A percentile compares a stretch with the other conserved stretches of the same genome.
Evolutionary conservation across 2,888 invertebrate genomes (phyloP).

Genomic region (Notocelia uddmanniana): DNA sequence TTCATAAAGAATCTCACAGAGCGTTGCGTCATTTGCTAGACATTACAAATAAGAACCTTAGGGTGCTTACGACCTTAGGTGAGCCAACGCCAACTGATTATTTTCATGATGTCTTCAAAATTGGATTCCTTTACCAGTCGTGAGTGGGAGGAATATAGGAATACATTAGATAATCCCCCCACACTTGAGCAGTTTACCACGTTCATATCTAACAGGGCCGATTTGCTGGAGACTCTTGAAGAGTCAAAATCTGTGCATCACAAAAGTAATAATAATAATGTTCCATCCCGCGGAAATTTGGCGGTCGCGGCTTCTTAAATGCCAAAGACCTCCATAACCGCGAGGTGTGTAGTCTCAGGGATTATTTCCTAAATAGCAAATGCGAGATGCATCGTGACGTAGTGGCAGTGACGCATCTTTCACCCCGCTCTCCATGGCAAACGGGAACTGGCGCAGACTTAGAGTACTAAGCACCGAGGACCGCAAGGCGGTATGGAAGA

Average conservation of each 20-base stretch:
- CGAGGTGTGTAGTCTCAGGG: too few species aligned
- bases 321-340: too few species aligned
- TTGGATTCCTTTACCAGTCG: too few species aligned
- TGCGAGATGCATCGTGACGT: too few species aligned
- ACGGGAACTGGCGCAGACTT: too few species aligned
- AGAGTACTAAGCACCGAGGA: too few species aligned
- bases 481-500: too few species aligned
- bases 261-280: too few species aligned
- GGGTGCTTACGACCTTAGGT: conserved; percentile 37
- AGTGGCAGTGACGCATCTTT: too few species aligned
- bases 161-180: conserved; percentile 39
- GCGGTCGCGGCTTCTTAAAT: too few species aligned
- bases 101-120: conserved; percentile 45
- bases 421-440: too few species aligned
- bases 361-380: too few species aligned
- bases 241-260: conserved; percentile 16
- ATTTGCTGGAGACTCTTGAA: conserved; percentile 45
- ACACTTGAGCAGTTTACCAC: conserved; percentile 37
- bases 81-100: conserved; percentile 42
- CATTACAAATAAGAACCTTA: conserved; percentile 44
- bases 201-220: conserved; percentile 46
- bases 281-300: neutral
- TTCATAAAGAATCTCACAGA: conserved; percentile 46
- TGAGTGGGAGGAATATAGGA: conserved; percentile 40
- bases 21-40: conserved; percentile 25